phyloP scores from a whole-genome alignment of 2,888 invertebrate genomes.

The Euclidia mi region DNA sequence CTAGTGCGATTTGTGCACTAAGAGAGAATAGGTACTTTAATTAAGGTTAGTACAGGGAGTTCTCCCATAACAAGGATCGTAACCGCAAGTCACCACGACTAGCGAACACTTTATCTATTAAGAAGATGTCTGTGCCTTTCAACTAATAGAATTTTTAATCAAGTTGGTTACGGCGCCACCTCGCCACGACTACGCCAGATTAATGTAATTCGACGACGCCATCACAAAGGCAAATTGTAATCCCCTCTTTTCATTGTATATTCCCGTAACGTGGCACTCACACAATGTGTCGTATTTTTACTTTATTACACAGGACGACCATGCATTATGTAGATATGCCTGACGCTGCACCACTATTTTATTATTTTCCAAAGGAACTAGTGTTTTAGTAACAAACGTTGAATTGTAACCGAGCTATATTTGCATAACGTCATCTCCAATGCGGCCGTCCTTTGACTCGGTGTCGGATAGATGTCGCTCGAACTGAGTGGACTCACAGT shows the following conservation, averaged over 20 bases:
- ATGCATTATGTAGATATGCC: constrained; percentile 56
- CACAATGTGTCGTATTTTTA: constrained; percentile 79
- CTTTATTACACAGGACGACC: constrained; percentile 64
- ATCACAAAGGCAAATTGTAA: constrained; percentile 90
- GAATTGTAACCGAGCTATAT: constrained; percentile 74
- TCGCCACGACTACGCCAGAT: constrained; percentile 82
- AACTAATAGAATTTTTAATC: constrained; percentile 90
- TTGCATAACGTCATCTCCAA: constrained; percentile 78
- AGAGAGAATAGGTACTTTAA: constrained; percentile 46
- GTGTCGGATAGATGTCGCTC: constrained; percentile 68
- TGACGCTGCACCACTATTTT: constrained; percentile 57
- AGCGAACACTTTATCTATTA: constrained; percentile 85
- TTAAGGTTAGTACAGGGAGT: constrained; percentile 47
- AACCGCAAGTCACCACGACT: constrained; percentile 65
- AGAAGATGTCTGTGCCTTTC: constrained; percentile 85
- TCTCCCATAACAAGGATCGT: constrained; percentile 47
- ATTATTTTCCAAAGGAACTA: constrained; percentile 66
- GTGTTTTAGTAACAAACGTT: constrained; percentile 75
- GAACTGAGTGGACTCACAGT: constrained; percentile 69
- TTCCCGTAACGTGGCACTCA: constrained; percentile 79
- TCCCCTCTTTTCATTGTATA: constrained; percentile 85
- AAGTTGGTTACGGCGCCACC: constrained; percentile 84
- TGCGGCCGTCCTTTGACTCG: constrained; percentile 75
- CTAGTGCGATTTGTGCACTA: constrained; percentile 27
- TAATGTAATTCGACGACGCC: constrained; percentile 89